phyloP scores from a whole-genome alignment of 1,140 invertebrate genomes.

The Drosophila triauraria region DNA sequence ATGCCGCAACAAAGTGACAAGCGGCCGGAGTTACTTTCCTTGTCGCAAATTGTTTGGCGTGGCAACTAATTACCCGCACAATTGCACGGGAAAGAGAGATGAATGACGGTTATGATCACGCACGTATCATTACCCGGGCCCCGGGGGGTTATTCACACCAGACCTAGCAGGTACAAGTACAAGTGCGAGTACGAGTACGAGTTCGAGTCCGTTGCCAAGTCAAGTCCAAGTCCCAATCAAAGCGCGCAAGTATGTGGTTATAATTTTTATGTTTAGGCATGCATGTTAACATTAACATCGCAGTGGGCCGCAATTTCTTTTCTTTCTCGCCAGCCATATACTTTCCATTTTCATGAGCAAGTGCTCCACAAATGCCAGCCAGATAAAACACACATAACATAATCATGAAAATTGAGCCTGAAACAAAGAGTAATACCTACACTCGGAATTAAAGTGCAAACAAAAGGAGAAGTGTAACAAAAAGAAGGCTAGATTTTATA shows the following conservation, averaged over 20 bases:
- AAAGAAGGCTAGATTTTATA: background rate
- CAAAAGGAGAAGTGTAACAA: background rate
- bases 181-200: background rate
- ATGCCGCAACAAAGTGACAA: conserved; percentile 67
- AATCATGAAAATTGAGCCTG: conserved; percentile 40
- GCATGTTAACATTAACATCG: conserved; percentile 69
- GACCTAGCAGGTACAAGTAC: conserved; percentile 16
- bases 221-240: conserved; percentile 22
- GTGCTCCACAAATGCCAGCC: conserved; percentile 60
- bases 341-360: conserved; percentile 79
- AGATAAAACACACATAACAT: conserved; percentile 59
- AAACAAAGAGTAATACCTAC: conserved; percentile 33
- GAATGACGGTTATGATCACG: conserved; percentile 40
- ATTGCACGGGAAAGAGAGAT: conserved; percentile 27
- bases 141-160: conserved; percentile 46
- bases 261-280: conserved; percentile 79
- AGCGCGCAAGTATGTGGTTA: conserved; percentile 45
- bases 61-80: conserved; percentile 67
- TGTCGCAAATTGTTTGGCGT: conserved; percentile 65
- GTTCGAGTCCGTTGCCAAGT: conserved; percentile 13
- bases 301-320: conserved; percentile 73
- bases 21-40: conserved; percentile 71
- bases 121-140: conserved; percentile 28
- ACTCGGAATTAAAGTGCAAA: conserved; percentile 12
- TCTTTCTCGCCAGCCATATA: conserved; percentile 61